Conservation (phyloP, 2,113 vertebrate species). For the Silurus meridionalis region DNA sequence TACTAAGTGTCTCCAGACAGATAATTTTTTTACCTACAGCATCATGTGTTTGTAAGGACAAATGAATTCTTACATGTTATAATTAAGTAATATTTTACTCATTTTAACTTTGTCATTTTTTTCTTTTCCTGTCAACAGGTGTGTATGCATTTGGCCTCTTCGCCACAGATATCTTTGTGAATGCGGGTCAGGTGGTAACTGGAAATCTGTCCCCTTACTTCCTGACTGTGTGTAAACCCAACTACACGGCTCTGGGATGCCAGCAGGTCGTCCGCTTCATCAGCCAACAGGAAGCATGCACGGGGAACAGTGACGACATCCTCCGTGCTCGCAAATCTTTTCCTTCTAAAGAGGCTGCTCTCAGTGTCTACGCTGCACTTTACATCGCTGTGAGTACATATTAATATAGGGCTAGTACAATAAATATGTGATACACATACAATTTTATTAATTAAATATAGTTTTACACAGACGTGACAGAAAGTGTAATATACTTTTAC, state of each 20-base stretch:
- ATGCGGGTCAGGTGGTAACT: slow-evolving; percentile 88
- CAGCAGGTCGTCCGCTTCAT: slow-evolving; percentile 78
- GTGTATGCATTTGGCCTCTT: slow-evolving; percentile 90
- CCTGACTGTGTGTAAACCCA: slow-evolving; percentile 86
- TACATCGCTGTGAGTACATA: slow-evolving; percentile 81
- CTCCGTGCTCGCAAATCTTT: slow-evolving; percentile 84
- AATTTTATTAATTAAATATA: not conserved
- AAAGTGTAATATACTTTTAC: not conserved
- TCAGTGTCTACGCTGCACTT: slow-evolving; percentile 81
- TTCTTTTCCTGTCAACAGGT: slow-evolving; percentile 65
- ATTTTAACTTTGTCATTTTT: not conserved
- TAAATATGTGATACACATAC: not conserved
- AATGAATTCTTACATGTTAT: not conserved
- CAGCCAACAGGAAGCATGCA: slow-evolving; percentile 80
- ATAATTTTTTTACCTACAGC: not conserved
- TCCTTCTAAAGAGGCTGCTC: slow-evolving; percentile 87
- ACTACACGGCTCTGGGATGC: slow-evolving; percentile 88
- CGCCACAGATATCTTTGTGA: slow-evolving; percentile 87
- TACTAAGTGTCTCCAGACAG: not conserved
- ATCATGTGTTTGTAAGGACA: not conserved
- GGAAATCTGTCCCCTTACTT: slow-evolving; percentile 90
- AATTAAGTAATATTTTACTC: not conserved
- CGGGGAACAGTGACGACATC: slow-evolving; percentile 80
- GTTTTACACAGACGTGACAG: no score
- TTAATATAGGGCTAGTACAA: not conserved